Evolutionary conservation across 2,797 vertebrate species (phyloP).

Genomic region (Acomys russatus): DNA sequence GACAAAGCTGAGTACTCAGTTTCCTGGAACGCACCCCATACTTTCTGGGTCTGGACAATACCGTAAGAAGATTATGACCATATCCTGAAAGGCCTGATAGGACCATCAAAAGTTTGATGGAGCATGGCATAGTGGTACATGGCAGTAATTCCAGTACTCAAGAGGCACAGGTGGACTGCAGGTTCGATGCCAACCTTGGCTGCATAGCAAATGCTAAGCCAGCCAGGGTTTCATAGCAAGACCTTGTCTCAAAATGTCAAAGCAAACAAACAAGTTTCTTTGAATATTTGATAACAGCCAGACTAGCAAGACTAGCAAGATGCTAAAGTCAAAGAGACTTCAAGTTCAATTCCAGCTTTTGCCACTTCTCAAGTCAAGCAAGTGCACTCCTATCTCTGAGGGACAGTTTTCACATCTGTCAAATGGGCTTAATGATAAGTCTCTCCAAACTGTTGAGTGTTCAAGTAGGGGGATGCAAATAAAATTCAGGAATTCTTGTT

Average conservation of each 20-base stretch:
- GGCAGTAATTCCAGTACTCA: neutral
- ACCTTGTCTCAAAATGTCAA: neutral
- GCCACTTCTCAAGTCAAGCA: neutral
- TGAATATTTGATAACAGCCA: neutral
- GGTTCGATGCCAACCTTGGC: neutral
- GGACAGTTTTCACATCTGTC: neutral
- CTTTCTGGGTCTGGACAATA: neutral
- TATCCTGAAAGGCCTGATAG: neutral
- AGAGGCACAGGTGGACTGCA: neutral
- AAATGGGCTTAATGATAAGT: neutral
- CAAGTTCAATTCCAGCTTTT: neutral
- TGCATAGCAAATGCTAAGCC: neutral
- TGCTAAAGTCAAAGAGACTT: neutral
- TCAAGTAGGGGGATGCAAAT: neutral
- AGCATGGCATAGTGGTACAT: neutral
- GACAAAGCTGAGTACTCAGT: neutral
- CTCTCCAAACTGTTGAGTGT: neutral
- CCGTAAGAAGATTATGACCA: neutral
- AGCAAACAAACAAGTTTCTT: neutral
- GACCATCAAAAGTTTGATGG: neutral
- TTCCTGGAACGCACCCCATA: neutral
- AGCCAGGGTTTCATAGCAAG: neutral
- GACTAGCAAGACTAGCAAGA: neutral
- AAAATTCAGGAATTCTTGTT: neutral
- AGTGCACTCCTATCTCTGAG: neutral